These are phyloP conservation scores for Barypeithes pellucidus DNA, from an alignment of 2,888 invertebrate genomes.

Conservation along the genomic window DNA sequence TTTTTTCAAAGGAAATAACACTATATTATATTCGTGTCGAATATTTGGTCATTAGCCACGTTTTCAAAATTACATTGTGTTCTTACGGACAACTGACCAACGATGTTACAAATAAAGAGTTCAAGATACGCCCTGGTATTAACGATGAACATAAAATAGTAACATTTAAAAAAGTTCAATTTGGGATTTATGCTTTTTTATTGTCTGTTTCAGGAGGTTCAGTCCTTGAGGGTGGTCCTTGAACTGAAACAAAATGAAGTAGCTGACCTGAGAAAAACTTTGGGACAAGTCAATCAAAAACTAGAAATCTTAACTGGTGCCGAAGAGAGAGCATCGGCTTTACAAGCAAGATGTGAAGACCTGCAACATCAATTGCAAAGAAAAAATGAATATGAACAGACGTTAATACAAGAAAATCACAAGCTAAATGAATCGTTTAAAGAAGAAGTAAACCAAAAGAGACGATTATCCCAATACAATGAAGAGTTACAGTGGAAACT, in stretches of 20 bases:
- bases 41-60: too few species aligned
- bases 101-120: too few species aligned
- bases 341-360: constrained; percentile 91
- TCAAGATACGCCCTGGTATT: too few species aligned
- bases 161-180: too few species aligned
- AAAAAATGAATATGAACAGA: constrained; percentile 83
- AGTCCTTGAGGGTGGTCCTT: constrained; percentile 89
- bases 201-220: constrained; percentile 78
- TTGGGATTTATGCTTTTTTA: constrained; percentile 1
- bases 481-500: constrained; percentile 93
- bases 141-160: too few species aligned
- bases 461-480: constrained; percentile 85
- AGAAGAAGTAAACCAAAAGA: constrained; percentile 85
- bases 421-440: constrained; percentile 82
- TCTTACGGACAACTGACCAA: too few species aligned
- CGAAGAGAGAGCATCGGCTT: constrained; percentile 82
- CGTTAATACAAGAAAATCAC: constrained; percentile 80
- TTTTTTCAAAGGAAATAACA: too few species aligned
- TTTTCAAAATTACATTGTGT: too few species aligned
- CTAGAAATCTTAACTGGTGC: constrained; percentile 83
- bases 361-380: constrained; percentile 82
- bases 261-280: constrained; percentile 81
- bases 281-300: constrained; percentile 80
- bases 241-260: constrained; percentile 92
- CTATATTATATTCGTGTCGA: too few species aligned